phyloP scores from a whole-genome alignment of 2,797 vertebrate species.

The Ambastaia sidthimunki region DNA sequence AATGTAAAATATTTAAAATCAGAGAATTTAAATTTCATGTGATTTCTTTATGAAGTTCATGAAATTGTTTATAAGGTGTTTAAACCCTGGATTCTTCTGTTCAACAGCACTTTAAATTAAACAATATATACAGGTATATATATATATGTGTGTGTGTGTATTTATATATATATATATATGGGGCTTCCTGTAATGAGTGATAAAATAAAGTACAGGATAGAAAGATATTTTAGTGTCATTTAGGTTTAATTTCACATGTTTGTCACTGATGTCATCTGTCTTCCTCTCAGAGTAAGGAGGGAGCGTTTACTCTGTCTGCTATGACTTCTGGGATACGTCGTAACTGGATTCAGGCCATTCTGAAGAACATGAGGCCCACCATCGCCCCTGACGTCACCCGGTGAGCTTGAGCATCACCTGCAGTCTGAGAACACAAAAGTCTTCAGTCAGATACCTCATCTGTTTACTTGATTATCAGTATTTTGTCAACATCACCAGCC shows the following conservation, averaged over 20 bases:
- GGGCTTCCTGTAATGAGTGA: too few relatives aligned
- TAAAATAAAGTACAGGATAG: not conserved
- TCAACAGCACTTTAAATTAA: not conserved
- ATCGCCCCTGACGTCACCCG: conserved; percentile 94
- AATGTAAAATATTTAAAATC: too few relatives aligned
- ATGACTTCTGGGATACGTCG: conserved; percentile 98
- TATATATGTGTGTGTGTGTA: too few relatives aligned
- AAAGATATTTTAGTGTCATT: not conserved
- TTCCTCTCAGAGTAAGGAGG: conserved; percentile 86
- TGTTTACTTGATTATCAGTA: not conserved
- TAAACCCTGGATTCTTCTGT: not conserved
- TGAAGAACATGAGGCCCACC: conserved; percentile 92
- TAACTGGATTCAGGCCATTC: conserved; percentile 99
- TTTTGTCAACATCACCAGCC: too few relatives aligned
- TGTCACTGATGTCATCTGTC: not conserved
- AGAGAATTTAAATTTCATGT: too few relatives aligned
- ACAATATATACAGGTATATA: too few relatives aligned
- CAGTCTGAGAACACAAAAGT: not conserved
- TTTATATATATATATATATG: too few relatives aligned
- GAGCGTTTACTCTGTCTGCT: conserved; percentile 90
- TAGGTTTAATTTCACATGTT: not conserved
- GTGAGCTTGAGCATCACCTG: conserved; percentile 76
- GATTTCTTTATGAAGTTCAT: too few relatives aligned
- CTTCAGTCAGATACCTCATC: not conserved
- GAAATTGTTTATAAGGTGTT: too few relatives aligned